phyloP scores from a whole-genome alignment of 2,113 vertebrate species.

The Centropus unirufus region DNA sequence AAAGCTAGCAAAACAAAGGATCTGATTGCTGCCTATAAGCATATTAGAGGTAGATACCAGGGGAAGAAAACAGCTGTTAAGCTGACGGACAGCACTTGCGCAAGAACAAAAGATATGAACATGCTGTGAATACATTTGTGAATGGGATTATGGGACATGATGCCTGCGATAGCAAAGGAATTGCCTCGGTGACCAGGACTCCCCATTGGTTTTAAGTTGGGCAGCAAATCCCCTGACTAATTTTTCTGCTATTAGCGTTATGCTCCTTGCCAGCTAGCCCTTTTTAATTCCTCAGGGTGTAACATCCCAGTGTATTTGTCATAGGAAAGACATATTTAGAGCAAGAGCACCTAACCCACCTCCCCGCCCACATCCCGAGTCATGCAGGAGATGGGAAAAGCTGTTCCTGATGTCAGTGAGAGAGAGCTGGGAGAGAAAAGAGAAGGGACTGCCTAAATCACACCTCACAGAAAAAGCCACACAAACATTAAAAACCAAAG shows the following conservation, averaged over 20 bases:
- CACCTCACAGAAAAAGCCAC: not conserved
- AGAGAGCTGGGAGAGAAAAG: not conserved
- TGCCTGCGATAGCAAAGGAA: not conserved
- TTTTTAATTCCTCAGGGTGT: not conserved
- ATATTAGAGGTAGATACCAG: constrained; percentile 9
- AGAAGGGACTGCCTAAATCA: not conserved
- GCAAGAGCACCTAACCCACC: not conserved
- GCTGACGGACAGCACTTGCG: constrained; percentile 39
- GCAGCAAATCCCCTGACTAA: not conserved
- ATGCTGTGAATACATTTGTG: constrained; percentile 36
- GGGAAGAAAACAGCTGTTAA: constrained; percentile 57
- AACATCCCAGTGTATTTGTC: not conserved
- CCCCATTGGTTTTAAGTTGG: not conserved
- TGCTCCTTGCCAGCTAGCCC: not conserved
- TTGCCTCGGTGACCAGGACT: not conserved
- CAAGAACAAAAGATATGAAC: constrained; percentile 42
- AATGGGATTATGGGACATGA: not conserved
- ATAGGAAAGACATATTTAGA: not conserved
- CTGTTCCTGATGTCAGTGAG: not conserved
- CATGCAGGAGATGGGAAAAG: not conserved
- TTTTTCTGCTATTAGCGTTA: constrained; percentile 13
- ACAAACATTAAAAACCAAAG: not conserved
- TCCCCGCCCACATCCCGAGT: not conserved
- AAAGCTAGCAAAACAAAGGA: constrained; percentile 44
- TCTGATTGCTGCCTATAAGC: constrained; percentile 44